Percentiles rank a stretch among this genome's conserved stretches.
phyloP scores from a whole-genome alignment of 2,888 invertebrate species.

The Cephus spinipes region DNA sequence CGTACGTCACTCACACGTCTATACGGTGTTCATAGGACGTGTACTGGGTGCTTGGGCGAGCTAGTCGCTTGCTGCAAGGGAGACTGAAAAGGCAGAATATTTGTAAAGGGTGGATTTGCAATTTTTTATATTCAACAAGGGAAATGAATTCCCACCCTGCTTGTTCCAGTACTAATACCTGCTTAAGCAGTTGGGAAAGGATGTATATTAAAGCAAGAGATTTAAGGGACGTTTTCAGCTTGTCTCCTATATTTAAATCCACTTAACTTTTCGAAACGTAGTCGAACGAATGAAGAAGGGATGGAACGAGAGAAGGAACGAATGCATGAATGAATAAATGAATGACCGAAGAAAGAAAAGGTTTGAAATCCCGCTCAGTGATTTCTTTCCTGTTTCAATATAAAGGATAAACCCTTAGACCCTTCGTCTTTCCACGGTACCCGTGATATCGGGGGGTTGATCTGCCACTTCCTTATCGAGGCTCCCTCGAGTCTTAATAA shows the following conservation, averaged over 20 bases:
- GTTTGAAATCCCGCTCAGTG: background rate
- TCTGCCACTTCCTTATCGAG: background rate
- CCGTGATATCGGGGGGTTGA: background rate
- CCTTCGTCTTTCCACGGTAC: background rate
- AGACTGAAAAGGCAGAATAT: background rate
- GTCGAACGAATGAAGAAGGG: background rate
- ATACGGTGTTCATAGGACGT: background rate
- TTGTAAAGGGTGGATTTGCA: background rate
- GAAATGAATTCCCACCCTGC: background rate
- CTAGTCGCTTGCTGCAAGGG: background rate
- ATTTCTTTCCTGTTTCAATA: background rate
- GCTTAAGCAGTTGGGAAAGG: background rate
- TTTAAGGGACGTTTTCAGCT: background rate
- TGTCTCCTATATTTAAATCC: background rate
- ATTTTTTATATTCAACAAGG: background rate
- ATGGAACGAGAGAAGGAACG: background rate
- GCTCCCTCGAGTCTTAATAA: background rate
- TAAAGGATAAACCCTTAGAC: background rate
- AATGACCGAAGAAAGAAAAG: background rate
- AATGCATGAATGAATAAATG: background rate
- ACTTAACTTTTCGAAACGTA: background rate
- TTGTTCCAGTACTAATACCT: background rate
- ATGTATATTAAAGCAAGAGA: background rate
- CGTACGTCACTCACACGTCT: background rate
- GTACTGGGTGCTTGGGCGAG: background rate